These are phyloP conservation scores for Latheticus oryzae DNA, from an alignment of 2,888 invertebrate species.

Conservation along the genomic window DNA sequence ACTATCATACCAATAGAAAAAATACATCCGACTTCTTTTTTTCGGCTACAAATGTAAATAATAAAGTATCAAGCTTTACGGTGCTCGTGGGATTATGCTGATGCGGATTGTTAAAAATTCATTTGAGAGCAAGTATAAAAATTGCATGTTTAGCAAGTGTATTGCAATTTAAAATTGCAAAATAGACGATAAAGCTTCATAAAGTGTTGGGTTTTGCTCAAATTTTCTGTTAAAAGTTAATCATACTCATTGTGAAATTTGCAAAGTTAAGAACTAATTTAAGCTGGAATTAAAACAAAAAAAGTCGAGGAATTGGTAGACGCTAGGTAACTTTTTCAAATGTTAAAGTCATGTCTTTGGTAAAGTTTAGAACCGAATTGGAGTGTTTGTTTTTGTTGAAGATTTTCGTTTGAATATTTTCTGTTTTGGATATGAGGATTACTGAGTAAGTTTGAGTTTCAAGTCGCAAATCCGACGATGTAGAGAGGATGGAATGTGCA, in stretches of 20 bases:
- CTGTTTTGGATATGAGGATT: too few species aligned
- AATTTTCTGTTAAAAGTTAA: too few species aligned
- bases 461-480: constrained; percentile 18
- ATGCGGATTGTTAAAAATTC: constrained; percentile 39
- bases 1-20: too few species aligned
- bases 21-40: constrained; percentile 29
- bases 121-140: constrained; percentile 38
- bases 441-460: constrained; percentile 5
- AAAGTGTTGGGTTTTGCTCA: constrained; percentile 8
- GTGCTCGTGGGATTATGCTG: constrained; percentile 37
- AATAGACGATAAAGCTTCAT: constrained; percentile 45
- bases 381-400: too few species aligned
- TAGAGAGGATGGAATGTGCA: background rate
- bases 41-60: constrained; percentile 24
- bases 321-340: too few species aligned
- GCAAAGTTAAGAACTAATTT: too few species aligned
- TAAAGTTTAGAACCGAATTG: too few species aligned
- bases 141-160: constrained; percentile 37
- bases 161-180: constrained; percentile 51
- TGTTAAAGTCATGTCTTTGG: too few species aligned
- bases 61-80: constrained; percentile 33
- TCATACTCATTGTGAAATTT: too few species aligned
- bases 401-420: constrained; percentile 18
- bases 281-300: too few species aligned
- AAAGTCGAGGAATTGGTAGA: too few species aligned